Percentiles rank a stretch among this genome's conserved stretches.
phyloP scores from a whole-genome alignment of 2,797 vertebrate genomes.

The Rhynchotus rufescens region DNA sequence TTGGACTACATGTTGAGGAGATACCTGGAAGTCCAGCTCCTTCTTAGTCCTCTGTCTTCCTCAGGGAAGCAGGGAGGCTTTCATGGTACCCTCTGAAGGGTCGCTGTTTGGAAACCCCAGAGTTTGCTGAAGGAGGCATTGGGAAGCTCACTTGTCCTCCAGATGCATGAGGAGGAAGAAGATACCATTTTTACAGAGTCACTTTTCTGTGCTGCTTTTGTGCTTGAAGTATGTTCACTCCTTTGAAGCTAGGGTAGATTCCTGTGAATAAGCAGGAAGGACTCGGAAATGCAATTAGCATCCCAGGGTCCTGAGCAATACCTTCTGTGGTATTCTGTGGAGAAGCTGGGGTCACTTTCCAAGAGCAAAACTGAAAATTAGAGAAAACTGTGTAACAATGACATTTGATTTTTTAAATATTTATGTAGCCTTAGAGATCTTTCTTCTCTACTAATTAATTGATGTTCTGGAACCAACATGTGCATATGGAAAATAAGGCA shows the following conservation, averaged over 20 bases:
- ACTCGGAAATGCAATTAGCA: background rate
- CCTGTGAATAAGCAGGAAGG: background rate
- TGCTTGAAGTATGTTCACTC: background rate
- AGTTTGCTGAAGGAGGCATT: background rate
- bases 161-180: background rate
- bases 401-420: slow-evolving; percentile 45
- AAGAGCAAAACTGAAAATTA: background rate
- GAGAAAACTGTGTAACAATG: background rate
- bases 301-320: background rate
- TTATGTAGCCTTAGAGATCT: background rate
- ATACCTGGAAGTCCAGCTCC: background rate
- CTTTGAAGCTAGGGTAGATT: background rate
- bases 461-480: background rate
- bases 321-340: fast-evolving
- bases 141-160: background rate
- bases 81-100: background rate
- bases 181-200: background rate
- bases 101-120: background rate
- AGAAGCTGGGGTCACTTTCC: background rate
- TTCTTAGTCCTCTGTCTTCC: background rate
- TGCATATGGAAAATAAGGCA: slow-evolving; percentile 25
- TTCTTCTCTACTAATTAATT: slow-evolving; percentile 8
- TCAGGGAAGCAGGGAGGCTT: background rate
- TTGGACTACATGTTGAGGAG: background rate
- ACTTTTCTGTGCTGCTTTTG: background rate